Evolutionary conservation across 2,113 vertebrate genomes (phyloP), one percentile per base, ranked within the genome.

Genomic region (Pangasianodon hypophthalmus): DNA sequence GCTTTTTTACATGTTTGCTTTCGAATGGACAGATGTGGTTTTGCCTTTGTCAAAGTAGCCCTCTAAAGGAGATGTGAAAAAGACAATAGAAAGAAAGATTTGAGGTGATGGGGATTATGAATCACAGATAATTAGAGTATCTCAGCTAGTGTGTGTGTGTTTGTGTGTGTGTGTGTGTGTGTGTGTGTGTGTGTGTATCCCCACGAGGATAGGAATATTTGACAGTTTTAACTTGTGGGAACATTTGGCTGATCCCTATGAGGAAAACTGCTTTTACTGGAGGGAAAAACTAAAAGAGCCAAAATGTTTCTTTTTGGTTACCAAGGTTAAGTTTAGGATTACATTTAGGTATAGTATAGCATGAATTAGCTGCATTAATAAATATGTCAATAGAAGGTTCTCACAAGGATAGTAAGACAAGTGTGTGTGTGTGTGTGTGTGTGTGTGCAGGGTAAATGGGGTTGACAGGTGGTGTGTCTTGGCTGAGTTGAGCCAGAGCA

Each of bases 391-490:
- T 21, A 24, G 10, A 48, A 79, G 19, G 75, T 79, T 10, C 75
- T 79, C 24, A 46, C 41, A 48, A 79, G 75, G 44, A 79, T 79
- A 79, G 46, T 48, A 87, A 86, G 58, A 75, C 14, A 32, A 56
- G 19, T 29, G 60, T 82, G 46, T n/a, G 75, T 46, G 86, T 62
- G 81, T n/a, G 56, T 87, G 84, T 87, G 50, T 89, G 89, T 60
- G 80, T 81, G 88, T 85, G 26, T 89, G 88, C 52, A 32, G 29
- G 87, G 90, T 90, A 92, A 93, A 91, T 93, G 87, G 67, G 91
- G 89, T 87, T 92, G 93, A 93, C 93, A 93, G 93, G 92, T 94
- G 92, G 92, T 88, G 85, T 92, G 88, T 86, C 89, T 93, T 94
- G 92, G 91, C 92, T 92, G 89, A 93, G 86, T 93, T 88, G 67